Percentiles rank a stretch among this genome's conserved stretches.
Evolutionary conservation across 2,113 vertebrate genomes (phyloP).

Genomic region (Indicator indicator): DNA sequence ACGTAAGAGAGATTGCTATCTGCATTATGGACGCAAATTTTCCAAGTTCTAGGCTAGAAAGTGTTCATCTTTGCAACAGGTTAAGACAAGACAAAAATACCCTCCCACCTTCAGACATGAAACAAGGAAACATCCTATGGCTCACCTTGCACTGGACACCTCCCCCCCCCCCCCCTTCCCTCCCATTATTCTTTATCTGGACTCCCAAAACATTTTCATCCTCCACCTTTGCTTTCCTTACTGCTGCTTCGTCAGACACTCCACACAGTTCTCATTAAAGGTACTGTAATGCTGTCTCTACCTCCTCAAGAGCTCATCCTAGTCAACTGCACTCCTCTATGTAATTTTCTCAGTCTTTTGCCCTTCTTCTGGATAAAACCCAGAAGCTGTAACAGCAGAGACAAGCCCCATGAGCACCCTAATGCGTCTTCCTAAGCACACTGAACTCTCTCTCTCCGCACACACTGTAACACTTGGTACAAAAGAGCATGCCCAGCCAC

Average conservation of each 20-base stretch:
- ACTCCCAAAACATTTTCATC: background rate
- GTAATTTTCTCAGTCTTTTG: background rate
- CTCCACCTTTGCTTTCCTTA: background rate
- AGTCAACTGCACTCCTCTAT: background rate
- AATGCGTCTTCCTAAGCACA: background rate
- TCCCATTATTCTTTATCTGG: background rate
- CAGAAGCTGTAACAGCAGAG: background rate
- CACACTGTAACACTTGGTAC: background rate
- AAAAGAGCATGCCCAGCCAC: background rate
- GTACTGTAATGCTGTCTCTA: background rate
- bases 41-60: background rate
- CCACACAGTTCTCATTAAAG: background rate
- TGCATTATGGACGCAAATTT: background rate
- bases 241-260: background rate
- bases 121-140: background rate
- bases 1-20: slow-evolving; percentile 22
- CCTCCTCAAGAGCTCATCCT: background rate
- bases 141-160: background rate
- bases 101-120: background rate
- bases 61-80: background rate
- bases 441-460: background rate
- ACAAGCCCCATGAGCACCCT: background rate
- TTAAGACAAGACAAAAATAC: slow-evolving; percentile 7
- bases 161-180: no score
- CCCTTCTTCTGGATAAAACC: background rate